phyloP scores from a whole-genome alignment of 1,140 invertebrate species.

The Drosophila melanica region DNA sequence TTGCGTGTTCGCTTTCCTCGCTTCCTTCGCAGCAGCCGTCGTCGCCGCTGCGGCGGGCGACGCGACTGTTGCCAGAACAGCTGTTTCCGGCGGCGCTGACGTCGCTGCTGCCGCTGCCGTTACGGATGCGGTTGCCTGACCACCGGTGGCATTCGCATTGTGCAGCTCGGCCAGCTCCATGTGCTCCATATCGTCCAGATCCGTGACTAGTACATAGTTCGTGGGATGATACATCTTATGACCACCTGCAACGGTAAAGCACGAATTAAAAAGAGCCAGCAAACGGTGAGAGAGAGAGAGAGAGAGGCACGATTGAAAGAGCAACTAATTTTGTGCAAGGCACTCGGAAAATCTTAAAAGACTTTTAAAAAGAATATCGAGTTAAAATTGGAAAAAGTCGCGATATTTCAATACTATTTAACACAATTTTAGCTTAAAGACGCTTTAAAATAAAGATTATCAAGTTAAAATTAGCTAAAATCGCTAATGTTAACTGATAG shows the following conservation, averaged over 20 bases:
- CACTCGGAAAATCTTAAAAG: too few species aligned
- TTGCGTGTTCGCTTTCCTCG: conserved; percentile 51
- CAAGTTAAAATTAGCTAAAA: too few species aligned
- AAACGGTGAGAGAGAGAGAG: too few species aligned
- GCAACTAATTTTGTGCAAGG: too few species aligned
- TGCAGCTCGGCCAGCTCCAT: conserved; percentile 72
- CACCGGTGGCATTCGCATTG: conserved; percentile 44
- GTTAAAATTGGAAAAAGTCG: too few species aligned
- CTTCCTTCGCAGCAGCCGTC: conserved; percentile 37
- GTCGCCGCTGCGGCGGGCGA: not conserved
- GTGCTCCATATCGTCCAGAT: conserved; percentile 89
- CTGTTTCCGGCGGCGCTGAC: not conserved
- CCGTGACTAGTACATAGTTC: conserved; percentile 95
- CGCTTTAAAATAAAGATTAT: too few species aligned
- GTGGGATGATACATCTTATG: conserved; percentile 97
- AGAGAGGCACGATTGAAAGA: too few species aligned
- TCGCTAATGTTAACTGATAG: too few species aligned
- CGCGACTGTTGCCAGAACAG: conserved; percentile 42
- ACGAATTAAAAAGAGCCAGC: not conserved
- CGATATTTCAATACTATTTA: too few species aligned
- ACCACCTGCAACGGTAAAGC: conserved; percentile 86
- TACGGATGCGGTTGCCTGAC: conserved; percentile 12
- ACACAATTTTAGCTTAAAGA: too few species aligned
- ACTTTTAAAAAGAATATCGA: too few species aligned
- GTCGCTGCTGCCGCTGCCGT: conserved; percentile 25